Evolutionary conservation across 2,797 vertebrate genomes (phyloP), one percentile per base, ranked within the genome.

Genomic region (Enoplosus armatus): DNA sequence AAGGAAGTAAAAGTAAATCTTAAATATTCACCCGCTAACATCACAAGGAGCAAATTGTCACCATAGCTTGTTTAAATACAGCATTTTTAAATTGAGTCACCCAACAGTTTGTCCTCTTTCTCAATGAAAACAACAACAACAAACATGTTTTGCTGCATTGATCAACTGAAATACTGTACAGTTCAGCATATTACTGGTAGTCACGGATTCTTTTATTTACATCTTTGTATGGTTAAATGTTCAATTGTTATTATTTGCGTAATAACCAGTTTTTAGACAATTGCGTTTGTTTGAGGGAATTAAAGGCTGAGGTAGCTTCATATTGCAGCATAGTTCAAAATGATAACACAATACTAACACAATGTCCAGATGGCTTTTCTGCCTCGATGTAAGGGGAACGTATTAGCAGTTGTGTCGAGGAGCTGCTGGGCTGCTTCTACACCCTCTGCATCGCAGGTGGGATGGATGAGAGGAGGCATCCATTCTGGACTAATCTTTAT

Each of bases 401-500:
- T 48, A 66, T 85, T 33, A 29, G 54, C 50, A 2, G 15, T 31
- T 53, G 41, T 65, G 33, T 61, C 0, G 5, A 29, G 45, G 45
- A 61, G 35, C 27, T 29, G n/a, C 35, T 58, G 53, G 14, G 35
- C 33, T 47, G 26, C 14, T 71, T 58, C 54, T 33, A 31, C 37
- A 59, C 37, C 22, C 15, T 33, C 41, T 76, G 50, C 54, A 41
- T 50, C 29, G 8, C 75, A 62, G 75, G 45, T 39, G 69, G 63
- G 59, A 64, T 22, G 15, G n/a, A 6, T 47, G 15, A 71, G 35
- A 16, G 15, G 11, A 65, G n/a, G 35, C 16, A 12, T 80, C 61
- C 48, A 50, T 69, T 79, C 66, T 60, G 63, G 55, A 47, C 53
- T 68, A 59, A 75, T 74, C 80, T 64, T 26, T 51, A 0, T 58